Evolutionary conservation across 2,888 invertebrate species (phyloP), one percentile per base, ranked within the genome.

Genomic region (Micoletzkya japonica): DNA sequence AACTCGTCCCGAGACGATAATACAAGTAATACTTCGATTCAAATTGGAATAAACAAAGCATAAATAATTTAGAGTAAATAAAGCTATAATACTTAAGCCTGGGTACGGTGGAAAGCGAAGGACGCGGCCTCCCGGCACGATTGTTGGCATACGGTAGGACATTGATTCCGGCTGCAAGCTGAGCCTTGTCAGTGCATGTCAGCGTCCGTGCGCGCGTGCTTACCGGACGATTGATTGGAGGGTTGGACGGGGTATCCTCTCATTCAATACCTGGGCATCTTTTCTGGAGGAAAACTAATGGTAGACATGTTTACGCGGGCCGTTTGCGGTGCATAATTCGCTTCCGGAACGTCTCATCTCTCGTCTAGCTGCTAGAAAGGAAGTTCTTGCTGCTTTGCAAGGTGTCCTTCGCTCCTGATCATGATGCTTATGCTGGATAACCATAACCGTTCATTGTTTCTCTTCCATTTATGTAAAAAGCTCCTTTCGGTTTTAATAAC

Each of bases 251-350:
- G 54, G n/a, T 57, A 34, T 20, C 34, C 24, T 10, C 59, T 28
- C 59, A 39, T 34, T 59, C n/a, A n/a, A n/a, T n/a, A n/a, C n/a
- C n/a, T n/a, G n/a, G n/a, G n/a, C n/a, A n/a, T n/a, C n/a, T n/a
- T n/a, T n/a, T n/a, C n/a, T n/a, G n/a, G n/a, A n/a, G n/a, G n/a
- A n/a, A n/a, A n/a, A n/a, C n/a, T n/a, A n/a, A n/a, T n/a, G 37
- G 59, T 39, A 59, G 44, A 59, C 44, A 39, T 20, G 59, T 39
- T 59, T 59, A 59, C 59, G 37, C 59, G n/a, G 36, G 26, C 26
- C 59, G 59, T 39, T 37, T 4, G 14, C 44, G 39, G 26, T 28
- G 37, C 44, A 59, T 28, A 17, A 39, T 17, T 39, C 39, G 39
- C 17, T 39, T 58, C 36, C 24, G 58, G 26, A 28, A 6, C 39